phyloP scores from a whole-genome alignment of 2,797 vertebrate genomes.

The Crax fasciolata region DNA sequence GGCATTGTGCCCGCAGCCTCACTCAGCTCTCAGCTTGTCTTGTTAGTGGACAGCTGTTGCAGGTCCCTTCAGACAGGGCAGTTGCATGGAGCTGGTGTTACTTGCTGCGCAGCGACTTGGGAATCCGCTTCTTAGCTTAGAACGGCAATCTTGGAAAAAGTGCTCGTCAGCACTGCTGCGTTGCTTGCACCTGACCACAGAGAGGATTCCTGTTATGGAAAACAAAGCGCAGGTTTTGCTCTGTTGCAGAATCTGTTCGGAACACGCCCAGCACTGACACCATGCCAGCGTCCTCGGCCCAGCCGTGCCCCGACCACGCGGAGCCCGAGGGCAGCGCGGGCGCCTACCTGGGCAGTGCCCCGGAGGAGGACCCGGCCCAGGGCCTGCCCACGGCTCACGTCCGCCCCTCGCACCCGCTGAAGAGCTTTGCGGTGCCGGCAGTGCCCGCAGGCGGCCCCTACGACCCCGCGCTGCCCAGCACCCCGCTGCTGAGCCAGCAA shows the following conservation, averaged over 20 bases:
- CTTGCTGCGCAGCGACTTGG: not conserved
- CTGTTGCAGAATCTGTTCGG: constrained; percentile 90
- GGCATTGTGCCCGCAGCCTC: not conserved
- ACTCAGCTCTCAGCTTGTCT: accelerated
- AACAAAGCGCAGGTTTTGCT: not conserved
- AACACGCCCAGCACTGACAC: constrained; percentile 94
- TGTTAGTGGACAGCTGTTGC: accelerated
- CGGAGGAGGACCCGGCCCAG: constrained; percentile 91
- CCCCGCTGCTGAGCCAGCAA: constrained; percentile 92
- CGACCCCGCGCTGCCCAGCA: constrained; percentile 92
- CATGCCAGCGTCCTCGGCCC: constrained; percentile 89
- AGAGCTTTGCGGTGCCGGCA: constrained; percentile 96
- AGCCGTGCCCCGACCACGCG: constrained; percentile 88
- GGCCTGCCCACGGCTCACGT: constrained; percentile 89
- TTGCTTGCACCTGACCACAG: not conserved
- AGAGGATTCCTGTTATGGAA: not conserved
- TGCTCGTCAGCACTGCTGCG: not conserved
- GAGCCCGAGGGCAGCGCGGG: constrained; percentile 90
- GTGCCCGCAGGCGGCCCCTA: constrained; percentile 86
- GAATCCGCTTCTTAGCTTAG: not conserved
- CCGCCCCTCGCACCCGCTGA: constrained; percentile 93
- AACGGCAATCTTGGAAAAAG: not conserved
- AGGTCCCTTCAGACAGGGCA: accelerated
- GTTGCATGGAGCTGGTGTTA: not conserved
- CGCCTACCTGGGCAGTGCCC: constrained; percentile 88